Percentiles rank a stretch among this genome's conserved stretches.
phyloP scores from a whole-genome alignment of 1,140 invertebrate genomes.

The Dreissena rostriformis region DNA sequence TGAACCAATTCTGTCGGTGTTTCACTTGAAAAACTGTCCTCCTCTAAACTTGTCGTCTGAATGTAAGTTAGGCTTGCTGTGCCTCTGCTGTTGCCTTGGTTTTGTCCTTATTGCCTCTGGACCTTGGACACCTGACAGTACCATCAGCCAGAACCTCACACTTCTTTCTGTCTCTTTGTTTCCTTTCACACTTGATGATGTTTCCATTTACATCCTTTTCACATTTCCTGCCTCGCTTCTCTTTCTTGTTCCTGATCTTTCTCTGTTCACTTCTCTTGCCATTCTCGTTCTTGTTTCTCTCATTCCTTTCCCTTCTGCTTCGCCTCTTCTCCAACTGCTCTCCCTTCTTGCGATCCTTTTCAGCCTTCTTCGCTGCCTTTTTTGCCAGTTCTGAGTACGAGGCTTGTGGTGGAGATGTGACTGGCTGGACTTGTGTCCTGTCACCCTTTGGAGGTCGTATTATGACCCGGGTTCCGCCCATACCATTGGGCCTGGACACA shows the following conservation, averaged over 20 bases:
- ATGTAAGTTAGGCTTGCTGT: not conserved
- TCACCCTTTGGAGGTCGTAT: slow-evolving; percentile 34
- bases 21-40: too few relatives aligned
- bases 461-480: slow-evolving; percentile 11
- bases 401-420: not conserved
- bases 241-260: slow-evolving; percentile 49
- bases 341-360: slow-evolving; percentile 31
- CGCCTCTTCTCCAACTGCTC: slow-evolving; percentile 17
- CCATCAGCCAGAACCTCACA: slow-evolving; percentile 31
- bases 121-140: slow-evolving; percentile 31
- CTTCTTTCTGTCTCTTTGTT: slow-evolving; percentile 24
- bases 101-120: slow-evolving; percentile 45
- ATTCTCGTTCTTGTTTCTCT: slow-evolving; percentile 51
- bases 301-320: not conserved
- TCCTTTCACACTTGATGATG: slow-evolving; percentile 31
- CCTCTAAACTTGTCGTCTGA: too few relatives aligned
- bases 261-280: slow-evolving; percentile 56
- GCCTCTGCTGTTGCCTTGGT: slow-evolving; percentile 35
- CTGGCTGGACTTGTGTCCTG: not conserved
- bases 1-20: too few relatives aligned
- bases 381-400: slow-evolving; percentile 2
- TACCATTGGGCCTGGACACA: not conserved
- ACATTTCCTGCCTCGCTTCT: slow-evolving; percentile 15
- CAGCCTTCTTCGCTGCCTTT: slow-evolving; percentile 39
- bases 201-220: slow-evolving; percentile 31